Conservation (phyloP, 1,140 invertebrate genomes). For the Campoletis sonorensis region DNA sequence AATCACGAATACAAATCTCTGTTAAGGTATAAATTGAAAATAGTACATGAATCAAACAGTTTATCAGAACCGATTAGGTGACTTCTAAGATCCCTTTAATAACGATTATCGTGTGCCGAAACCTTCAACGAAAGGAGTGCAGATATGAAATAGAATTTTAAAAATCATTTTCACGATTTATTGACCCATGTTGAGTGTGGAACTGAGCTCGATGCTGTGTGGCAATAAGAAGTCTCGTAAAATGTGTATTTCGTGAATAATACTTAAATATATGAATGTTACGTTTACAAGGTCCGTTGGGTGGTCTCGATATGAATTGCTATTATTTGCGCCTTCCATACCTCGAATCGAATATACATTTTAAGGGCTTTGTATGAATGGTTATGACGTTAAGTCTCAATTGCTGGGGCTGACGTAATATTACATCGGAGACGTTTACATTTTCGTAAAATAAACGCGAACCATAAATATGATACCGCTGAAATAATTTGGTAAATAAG, state of each 20-base stretch:
- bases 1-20: neutral
- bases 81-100: neutral
- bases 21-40: neutral
- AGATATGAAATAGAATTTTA: constrained; percentile 16
- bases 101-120: neutral
- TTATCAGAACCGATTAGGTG: constrained; percentile 3
- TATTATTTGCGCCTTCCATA: neutral
- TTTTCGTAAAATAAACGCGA: neutral
- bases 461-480: neutral
- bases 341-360: neutral
- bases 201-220: neutral
- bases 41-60: neutral
- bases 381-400: neutral
- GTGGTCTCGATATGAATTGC: neutral
- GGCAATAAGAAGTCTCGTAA: neutral
- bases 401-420: neutral
- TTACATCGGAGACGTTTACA: neutral
- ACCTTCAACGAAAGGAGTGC: neutral
- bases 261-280: neutral
- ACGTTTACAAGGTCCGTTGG: neutral
- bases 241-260: neutral
- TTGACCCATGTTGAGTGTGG: neutral
- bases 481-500: neutral
- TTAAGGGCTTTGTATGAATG: neutral
- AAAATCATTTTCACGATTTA: constrained; percentile 8